Percentiles rank a stretch among this genome's conserved stretches.
Evolutionary conservation across 2,888 invertebrate species (phyloP).

Genomic region (Napeogenes inachia): DNA sequence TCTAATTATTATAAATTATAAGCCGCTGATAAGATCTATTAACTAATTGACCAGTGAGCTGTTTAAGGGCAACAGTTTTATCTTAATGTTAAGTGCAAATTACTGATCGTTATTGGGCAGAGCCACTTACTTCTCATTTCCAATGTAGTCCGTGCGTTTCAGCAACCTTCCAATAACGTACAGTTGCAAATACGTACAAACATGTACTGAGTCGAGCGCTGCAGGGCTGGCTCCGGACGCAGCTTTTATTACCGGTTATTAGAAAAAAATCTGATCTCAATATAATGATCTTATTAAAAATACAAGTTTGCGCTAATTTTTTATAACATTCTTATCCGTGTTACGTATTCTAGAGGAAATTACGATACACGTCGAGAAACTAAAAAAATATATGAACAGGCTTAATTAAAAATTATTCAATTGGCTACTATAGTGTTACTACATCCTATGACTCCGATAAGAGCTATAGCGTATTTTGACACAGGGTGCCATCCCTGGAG

Average conservation of each 20-base stretch:
- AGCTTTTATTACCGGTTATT: not conserved
- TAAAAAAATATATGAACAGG: no score
- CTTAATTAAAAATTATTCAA: no score
- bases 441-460: no score
- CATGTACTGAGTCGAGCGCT: not conserved
- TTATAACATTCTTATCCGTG: no score
- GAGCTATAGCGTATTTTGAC: not conserved
- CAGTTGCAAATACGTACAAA: not conserved
- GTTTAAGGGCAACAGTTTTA: slow-evolving; percentile 7
- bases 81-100: not conserved
- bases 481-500: slow-evolving; percentile 20
- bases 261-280: no score
- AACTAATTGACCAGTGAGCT: slow-evolving; percentile 24
- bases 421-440: no score
- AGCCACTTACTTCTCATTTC: not conserved
- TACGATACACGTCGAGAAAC: no score
- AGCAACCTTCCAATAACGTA: not conserved
- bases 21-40: slow-evolving; percentile 18
- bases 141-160: slow-evolving; percentile 3
- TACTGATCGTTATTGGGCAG: not conserved
- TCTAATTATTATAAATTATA: slow-evolving; percentile 20
- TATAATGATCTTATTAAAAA: no score
- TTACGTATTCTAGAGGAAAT: no score
- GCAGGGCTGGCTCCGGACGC: not conserved
- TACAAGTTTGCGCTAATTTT: no score